Percentiles rank a stretch among this genome's conserved stretches.
phyloP scores from a whole-genome alignment of 2,113 vertebrate genomes.

The Neodontobutis hainanensis region DNA sequence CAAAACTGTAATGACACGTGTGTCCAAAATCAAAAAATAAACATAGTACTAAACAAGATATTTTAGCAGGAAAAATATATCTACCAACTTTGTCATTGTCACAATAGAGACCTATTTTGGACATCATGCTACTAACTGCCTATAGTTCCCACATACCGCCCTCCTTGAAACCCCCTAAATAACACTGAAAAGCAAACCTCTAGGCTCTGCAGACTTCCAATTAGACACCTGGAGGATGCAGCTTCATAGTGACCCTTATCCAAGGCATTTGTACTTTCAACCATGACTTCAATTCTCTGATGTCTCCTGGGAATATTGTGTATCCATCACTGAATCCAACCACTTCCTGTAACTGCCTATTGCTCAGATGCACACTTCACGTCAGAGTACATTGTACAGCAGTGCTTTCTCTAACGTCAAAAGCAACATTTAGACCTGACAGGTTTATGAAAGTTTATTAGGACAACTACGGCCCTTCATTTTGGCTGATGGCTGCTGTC shows the following conservation, averaged over 20 bases:
- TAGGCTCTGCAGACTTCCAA: neutral
- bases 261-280: neutral
- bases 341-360: neutral
- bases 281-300: neutral
- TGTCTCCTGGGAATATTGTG: neutral
- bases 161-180: neutral
- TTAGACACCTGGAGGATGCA: neutral
- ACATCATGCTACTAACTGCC: too few species aligned
- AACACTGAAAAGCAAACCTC: neutral
- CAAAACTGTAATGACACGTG: too few species aligned
- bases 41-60: too few species aligned
- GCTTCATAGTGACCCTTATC: neutral
- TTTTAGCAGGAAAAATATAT: too few species aligned
- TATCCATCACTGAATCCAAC: neutral
- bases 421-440: neutral
- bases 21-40: too few species aligned
- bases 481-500: constrained; percentile 7
- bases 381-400: neutral
- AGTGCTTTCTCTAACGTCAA: neutral
- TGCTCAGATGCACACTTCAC: neutral
- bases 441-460: neutral
- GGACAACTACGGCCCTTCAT: neutral
- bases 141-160: neutral
- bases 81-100: too few species aligned
- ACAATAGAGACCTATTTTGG: too few species aligned